phyloP scores from a whole-genome alignment of 2,888 invertebrate species.

The Aphidoletes aphidimyza region DNA sequence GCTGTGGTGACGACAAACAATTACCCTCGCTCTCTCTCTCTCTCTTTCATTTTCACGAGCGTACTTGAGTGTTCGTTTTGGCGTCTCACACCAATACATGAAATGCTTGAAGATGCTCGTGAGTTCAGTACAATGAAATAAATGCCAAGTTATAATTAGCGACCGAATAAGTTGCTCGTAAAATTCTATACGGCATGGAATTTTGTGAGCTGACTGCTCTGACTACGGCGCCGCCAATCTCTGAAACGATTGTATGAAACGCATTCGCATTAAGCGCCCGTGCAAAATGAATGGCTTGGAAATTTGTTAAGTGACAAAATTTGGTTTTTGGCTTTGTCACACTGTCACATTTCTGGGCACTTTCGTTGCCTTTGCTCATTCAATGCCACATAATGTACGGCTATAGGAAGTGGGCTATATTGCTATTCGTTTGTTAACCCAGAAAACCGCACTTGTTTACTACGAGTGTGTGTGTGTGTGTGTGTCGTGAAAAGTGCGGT shows the following conservation, averaged over 20 bases:
- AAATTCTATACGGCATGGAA: background rate
- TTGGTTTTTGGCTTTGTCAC: constrained; percentile 9
- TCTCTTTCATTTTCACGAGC: background rate
- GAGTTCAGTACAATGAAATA: background rate
- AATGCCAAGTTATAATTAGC: constrained; percentile 49
- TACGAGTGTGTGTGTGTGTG: no score
- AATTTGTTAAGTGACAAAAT: constrained; percentile 33
- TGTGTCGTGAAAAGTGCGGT: background rate
- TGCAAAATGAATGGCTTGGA: constrained; percentile 26
- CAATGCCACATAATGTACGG: no score
- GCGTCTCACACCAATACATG: no score
- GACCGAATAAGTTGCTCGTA: background rate
- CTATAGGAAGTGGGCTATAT: no score
- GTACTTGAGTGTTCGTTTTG: background rate
- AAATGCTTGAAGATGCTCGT: background rate
- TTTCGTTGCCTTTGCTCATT: no score
- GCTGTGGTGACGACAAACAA: constrained; percentile 22
- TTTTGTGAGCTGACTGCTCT: constrained; percentile 13
- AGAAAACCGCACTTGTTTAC: constrained; percentile 3
- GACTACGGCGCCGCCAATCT: no score
- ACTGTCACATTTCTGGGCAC: no score
- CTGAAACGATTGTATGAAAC: background rate
- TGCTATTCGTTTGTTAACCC: no score
- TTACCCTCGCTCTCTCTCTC: background rate
- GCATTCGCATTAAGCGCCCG: background rate